Base-by-base conservation (phyloP, 64 coral and sea anemone species). In the Acropora tenuis region DNA sequence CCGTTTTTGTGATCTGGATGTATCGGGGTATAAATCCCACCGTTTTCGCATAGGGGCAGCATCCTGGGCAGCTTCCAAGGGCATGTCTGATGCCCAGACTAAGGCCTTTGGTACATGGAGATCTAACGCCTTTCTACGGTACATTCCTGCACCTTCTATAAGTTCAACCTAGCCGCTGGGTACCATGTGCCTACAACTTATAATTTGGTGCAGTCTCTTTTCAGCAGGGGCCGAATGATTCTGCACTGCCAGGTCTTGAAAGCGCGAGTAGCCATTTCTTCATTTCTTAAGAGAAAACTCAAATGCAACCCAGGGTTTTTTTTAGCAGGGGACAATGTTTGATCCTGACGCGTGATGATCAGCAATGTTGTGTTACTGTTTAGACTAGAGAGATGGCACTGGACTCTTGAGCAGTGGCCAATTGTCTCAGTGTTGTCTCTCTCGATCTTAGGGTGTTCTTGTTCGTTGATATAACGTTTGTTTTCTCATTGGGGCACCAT, bases 31-130 rank as follows among this genome's bases (percentile, higher is more conserved):
- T 61, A 90, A 90, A 53, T n/a, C n/a, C n/a, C n/a, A n/a, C n/a
- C n/a, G n/a, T n/a, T n/a, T n/a, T n/a, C n/a, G n/a, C n/a, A n/a
- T 89, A 6, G 87, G 87, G 17, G 87, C 87, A 41, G 74, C 87
- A 49, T 89, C 87, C 2, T 78, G 75, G 73, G 87, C 87, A 44
- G 87, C 87, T 78, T 73, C 48, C 5, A 76, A 89, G 48, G 87
- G 87, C 18, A 15, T 89, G 4, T 89, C 87, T 3, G 87, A 89
- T 50, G 74, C 87, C 15, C 73, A 89, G 43, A 89, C 78, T 0
- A 76, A 75, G 60, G 17, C 7, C 63, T 89, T 89, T 41, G 87
- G 87, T 3, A 9, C 74, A n/a, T 89, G 87, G 87, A 89, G 78
- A 61, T 89, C 87, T 10, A 89, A 86, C 44, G 82, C 82, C 11